Base-by-base conservation (phyloP, 1,140 invertebrate species). In the Micrasema minimum region DNA sequence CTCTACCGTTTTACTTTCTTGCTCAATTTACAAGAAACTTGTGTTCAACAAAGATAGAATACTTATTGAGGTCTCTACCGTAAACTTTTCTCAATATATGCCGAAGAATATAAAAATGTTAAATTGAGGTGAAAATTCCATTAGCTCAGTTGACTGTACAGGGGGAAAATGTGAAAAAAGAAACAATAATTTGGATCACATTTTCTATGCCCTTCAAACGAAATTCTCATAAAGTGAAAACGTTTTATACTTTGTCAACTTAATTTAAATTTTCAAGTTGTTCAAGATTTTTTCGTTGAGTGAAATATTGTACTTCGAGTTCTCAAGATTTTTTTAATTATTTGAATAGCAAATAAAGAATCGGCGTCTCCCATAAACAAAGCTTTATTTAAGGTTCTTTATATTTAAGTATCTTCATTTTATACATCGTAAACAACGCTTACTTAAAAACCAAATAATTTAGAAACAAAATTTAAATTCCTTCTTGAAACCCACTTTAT, bases 121-220 rank as follows among this genome's bases (percentile, higher is more conserved):
- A 53, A 53, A 53, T 26, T 53, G 50, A 31, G 50, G 26, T 31
- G 26, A 53, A 53, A 53, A 53, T 26, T 53, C 50, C 50, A 53
- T 53, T 53, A 53, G 5, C 50, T 35, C 23, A 53, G 20, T 53
- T 31, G 50, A 53, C 18, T 9, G 11, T 48, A 7, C 46, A 18
- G 50, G 50, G 23, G n/a, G 22, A 53, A 26, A 14, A 31, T 31
- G 18, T 31, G 11, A 53, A 53, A 48, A 7, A 48, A 11, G 16
- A 9, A 16, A 48, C 16, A 10, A 20, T 16, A 48, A 20, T 48
- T 48, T 48, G 20, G 10, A 48, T 20, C 10, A 20, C 16, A 16
- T 48, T 48, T 16, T 48, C 16, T 10, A 9, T 48, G 9, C 11
- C 16, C 9, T 18, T 48, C 20, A 20, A 48, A 10, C 9, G 2